Evolutionary conservation across 1,140 invertebrate genomes (phyloP).

Genomic region (Tenebrio molitor): DNA sequence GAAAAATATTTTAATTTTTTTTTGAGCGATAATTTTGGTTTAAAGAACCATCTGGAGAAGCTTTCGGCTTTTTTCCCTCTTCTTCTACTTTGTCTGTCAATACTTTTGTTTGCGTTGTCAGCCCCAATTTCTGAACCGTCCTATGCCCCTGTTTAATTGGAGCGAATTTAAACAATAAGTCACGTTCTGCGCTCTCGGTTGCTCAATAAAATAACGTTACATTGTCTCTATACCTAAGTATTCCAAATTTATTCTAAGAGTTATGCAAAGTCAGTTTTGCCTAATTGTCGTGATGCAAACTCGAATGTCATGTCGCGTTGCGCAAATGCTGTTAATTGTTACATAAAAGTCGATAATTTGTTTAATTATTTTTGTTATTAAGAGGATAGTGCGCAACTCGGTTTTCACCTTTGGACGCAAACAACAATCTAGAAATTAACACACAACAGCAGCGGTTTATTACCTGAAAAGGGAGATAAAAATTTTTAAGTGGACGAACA

Average conservation of each 20-base stretch:
- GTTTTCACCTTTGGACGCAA: slow-evolving; percentile 27
- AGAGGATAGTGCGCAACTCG: background rate
- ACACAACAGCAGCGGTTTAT: background rate
- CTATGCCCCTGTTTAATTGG: slow-evolving; percentile 28
- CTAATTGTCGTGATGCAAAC: slow-evolving; percentile 3
- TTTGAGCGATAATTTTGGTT: no score
- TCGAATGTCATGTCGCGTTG: background rate
- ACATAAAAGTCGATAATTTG: slow-evolving; percentile 31
- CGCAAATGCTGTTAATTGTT: slow-evolving; percentile 29
- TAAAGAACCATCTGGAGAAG: no score
- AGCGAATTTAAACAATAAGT: background rate
- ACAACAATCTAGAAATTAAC: background rate
- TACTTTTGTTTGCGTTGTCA: no score
- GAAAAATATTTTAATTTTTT: no score
- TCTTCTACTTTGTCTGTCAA: no score
- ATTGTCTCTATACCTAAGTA: background rate
- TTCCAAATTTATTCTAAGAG: background rate
- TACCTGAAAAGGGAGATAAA: no score
- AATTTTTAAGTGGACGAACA: no score
- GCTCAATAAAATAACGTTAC: background rate
- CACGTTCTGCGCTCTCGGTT: background rate
- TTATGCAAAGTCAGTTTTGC: background rate
- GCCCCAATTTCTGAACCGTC: no score
- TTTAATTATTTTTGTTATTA: slow-evolving; percentile 10
- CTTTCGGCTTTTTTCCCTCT: no score